Evolutionary conservation across 1,140 invertebrate genomes (phyloP).

Genomic region (Lepidostoma basale): DNA sequence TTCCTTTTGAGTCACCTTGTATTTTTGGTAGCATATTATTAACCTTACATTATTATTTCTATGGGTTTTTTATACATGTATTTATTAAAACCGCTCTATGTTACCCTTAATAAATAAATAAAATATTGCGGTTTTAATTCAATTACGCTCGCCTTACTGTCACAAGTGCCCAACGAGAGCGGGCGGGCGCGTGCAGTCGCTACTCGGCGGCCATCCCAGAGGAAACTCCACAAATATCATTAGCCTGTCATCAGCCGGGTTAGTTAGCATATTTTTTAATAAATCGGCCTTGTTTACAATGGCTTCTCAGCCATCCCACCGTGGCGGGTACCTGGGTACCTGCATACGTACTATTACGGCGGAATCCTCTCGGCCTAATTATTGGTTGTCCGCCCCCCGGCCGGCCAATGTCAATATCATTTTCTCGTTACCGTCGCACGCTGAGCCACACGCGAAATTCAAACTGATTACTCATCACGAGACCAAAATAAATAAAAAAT

Average conservation of each 20-base stretch:
- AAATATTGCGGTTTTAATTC: no score
- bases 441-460: neutral
- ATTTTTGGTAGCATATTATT: no score
- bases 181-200: no score
- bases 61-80: no score
- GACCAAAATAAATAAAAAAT: neutral
- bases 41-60: no score
- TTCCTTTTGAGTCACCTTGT: no score
- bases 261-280: slow-evolving; percentile 26
- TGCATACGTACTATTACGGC: neutral
- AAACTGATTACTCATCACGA: neutral
- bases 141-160: no score
- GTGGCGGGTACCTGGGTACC: neutral
- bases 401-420: slow-evolving; percentile 36
- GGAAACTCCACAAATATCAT: slow-evolving; percentile 10
- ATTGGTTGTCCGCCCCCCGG: slow-evolving; percentile 26
- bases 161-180: no score
- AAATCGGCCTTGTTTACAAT: neutral
- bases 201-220: neutral
- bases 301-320: neutral
- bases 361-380: slow-evolving; percentile 18
- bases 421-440: slow-evolving; percentile 27
- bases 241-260: slow-evolving; percentile 19
- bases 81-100: no score
- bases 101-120: no score